A percentile compares a stretch with the other conserved stretches of the same genome.
These are phyloP conservation scores for Cavia aperea DNA, from an alignment of 2,113 vertebrate species.

Conservation along the genomic window DNA sequence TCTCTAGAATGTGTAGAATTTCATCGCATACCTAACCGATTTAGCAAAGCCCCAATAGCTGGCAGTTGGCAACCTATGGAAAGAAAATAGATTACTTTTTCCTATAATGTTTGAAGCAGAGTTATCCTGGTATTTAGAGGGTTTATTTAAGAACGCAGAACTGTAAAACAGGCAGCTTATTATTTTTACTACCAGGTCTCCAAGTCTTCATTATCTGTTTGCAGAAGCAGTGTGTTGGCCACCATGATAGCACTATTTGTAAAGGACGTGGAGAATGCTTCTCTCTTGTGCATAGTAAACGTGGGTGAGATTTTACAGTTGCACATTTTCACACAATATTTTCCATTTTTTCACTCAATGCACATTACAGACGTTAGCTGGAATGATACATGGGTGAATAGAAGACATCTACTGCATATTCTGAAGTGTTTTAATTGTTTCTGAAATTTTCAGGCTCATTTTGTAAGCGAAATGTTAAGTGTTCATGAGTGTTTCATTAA, in stretches of 20 bases:
- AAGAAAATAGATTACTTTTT: not conserved
- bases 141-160: constrained; percentile 58
- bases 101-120: constrained; percentile 2
- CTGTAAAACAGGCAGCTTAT: constrained; percentile 54
- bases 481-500: constrained; percentile 43
- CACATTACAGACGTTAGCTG: constrained; percentile 37
- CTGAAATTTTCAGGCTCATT: constrained; percentile 43
- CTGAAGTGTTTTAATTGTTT: constrained; percentile 43
- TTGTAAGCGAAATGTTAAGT: constrained; percentile 4
- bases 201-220: constrained; percentile 64
- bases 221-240: constrained; percentile 47
- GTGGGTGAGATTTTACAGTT: constrained; percentile 51
- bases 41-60: constrained; percentile 33
- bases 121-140: constrained; percentile 39
- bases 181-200: constrained; percentile 61
- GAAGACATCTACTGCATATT: not conserved
- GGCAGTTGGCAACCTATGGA: not conserved
- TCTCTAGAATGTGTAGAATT: constrained; percentile 24
- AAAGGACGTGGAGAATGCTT: constrained; percentile 1
- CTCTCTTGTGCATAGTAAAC: constrained; percentile 59
- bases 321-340: constrained; percentile 55
- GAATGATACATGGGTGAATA: constrained; percentile 28
- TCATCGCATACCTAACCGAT: constrained; percentile 37
- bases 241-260: constrained; percentile 27
- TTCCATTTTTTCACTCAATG: constrained; percentile 27